Percentiles rank a stretch among this genome's conserved stretches.
Evolutionary conservation across 1,140 invertebrate species (phyloP).

Genomic region (Zaprionus inermis): DNA sequence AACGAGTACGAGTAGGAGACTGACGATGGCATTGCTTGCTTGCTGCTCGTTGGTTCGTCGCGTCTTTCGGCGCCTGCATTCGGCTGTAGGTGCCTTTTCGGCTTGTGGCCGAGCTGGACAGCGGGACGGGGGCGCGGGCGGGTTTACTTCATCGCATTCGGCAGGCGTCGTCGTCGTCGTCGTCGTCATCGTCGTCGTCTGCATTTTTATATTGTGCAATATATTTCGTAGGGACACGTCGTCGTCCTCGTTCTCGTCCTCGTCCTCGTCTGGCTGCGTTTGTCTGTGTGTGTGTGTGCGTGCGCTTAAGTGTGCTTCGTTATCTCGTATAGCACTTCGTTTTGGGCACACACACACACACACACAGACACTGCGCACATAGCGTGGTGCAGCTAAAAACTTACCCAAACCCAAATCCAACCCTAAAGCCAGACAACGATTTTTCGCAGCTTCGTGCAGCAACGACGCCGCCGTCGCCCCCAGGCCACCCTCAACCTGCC

Average conservation of each 20-base stretch:
- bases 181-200: conserved; percentile 71
- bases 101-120: conserved; percentile 38
- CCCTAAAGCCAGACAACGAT: conserved; percentile 67
- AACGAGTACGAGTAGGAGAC: neutral
- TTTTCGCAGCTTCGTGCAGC: conserved; percentile 74
- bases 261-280: conserved; percentile 10
- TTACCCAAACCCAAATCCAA: conserved; percentile 63
- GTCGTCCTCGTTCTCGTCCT: conserved; percentile 10
- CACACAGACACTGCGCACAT: conserved; percentile 25
- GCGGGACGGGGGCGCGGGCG: no score
- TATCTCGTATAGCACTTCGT: conserved; percentile 82
- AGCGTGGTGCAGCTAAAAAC: conserved; percentile 60
- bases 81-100: conserved; percentile 71
- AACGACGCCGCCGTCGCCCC: conserved; percentile 51
- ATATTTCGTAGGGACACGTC: conserved; percentile 75
- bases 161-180: conserved; percentile 50
- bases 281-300: conserved; percentile 53
- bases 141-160: conserved; percentile 57
- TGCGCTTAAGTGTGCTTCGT: conserved; percentile 79
- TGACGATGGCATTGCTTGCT: conserved; percentile 47
- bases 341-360: conserved; percentile 66
- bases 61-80: conserved; percentile 67
- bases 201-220: conserved; percentile 82
- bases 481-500: neutral
- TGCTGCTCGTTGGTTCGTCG: conserved; percentile 72